These are phyloP conservation scores for Turnix velox DNA, from an alignment of 2,113 vertebrate genomes.

Conservation along the genomic window DNA sequence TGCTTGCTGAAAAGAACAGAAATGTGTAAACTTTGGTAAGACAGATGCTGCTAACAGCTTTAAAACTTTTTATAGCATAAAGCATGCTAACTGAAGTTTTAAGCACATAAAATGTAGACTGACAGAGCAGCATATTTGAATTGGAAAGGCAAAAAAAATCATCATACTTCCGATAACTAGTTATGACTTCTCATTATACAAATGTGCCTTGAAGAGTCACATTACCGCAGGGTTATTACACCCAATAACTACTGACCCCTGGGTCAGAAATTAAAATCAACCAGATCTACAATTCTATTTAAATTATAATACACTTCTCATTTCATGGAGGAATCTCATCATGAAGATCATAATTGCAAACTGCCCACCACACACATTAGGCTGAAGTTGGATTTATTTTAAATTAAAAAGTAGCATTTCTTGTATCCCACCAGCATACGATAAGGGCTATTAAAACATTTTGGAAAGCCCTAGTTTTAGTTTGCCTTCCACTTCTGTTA, in stretches of 20 bases:
- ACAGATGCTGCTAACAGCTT: neutral
- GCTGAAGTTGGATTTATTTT: constrained; percentile 62
- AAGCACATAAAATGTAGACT: constrained; percentile 8
- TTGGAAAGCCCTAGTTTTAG: constrained; percentile 5
- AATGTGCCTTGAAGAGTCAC: constrained; percentile 62
- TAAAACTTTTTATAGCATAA: neutral
- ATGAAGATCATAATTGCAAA: constrained; percentile 69
- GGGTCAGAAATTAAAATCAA: constrained; percentile 73
- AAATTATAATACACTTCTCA: constrained; percentile 73
- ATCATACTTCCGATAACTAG: constrained; percentile 43
- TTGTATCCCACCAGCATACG: constrained; percentile 26
- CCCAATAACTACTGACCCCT: constrained; percentile 66
- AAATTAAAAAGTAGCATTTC: constrained; percentile 67
- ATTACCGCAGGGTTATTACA: constrained; percentile 62
- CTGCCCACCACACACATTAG: constrained; percentile 36
- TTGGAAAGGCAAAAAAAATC: constrained; percentile 39
- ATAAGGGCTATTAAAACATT: constrained; percentile 25
- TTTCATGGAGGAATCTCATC: constrained; percentile 70
- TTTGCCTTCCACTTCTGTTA: neutral
- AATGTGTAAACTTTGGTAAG: neutral
- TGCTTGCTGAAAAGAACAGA: neutral
- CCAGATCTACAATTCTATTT: constrained; percentile 66
- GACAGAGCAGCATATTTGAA: constrained; percentile 1
- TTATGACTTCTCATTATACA: constrained; percentile 76
- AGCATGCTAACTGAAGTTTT: neutral